Percentiles rank a stretch among this genome's conserved stretches.
These are phyloP conservation scores for Sebastes matsubarae DNA, from an alignment of 2,797 vertebrate genomes.

Conservation along the genomic window DNA sequence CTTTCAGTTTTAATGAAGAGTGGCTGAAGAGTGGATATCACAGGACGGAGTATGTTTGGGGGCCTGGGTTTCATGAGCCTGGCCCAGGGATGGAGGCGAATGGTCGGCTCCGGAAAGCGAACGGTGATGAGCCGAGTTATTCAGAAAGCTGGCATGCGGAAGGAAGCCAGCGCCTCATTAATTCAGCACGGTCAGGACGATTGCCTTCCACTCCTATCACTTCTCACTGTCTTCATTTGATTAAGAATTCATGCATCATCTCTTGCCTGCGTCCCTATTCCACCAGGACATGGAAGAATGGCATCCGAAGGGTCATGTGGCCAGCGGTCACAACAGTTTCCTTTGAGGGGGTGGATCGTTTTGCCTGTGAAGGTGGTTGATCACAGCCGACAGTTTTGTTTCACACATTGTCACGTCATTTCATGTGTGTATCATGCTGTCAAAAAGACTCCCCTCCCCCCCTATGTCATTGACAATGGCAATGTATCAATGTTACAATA, in stretches of 20 bases:
- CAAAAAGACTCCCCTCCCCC: slow-evolving; percentile 18
- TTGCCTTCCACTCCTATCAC: slow-evolving; percentile 60
- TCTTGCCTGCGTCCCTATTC: slow-evolving; percentile 38
- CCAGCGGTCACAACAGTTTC: slow-evolving; percentile 31
- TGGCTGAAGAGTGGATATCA: neutral
- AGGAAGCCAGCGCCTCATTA: slow-evolving; percentile 58
- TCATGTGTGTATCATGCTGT: slow-evolving; percentile 53
- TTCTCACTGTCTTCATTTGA: slow-evolving; percentile 68
- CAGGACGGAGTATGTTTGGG: neutral
- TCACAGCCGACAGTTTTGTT: slow-evolving; percentile 65
- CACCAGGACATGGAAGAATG: slow-evolving; percentile 22
- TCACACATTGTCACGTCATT: slow-evolving; percentile 64
- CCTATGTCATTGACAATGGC: neutral
- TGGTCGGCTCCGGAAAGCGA: neutral
- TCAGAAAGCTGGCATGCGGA: slow-evolving; percentile 56
- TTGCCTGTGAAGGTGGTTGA: slow-evolving; percentile 57
- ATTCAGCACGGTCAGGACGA: slow-evolving; percentile 58
- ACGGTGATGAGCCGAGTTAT: slow-evolving; percentile 54
- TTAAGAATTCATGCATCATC: slow-evolving; percentile 73
- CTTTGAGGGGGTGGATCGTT: slow-evolving; percentile 30
- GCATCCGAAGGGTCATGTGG: slow-evolving; percentile 43
- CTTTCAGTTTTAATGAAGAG: slow-evolving; percentile 13
- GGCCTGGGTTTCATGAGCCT: neutral
- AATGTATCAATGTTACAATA: neutral
- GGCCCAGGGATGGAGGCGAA: neutral